A percentile compares a stretch with the other conserved stretches of the same genome.
Evolutionary conservation across 2,888 invertebrate genomes (phyloP).

Genomic region (Leptinotarsa peninsularis): DNA sequence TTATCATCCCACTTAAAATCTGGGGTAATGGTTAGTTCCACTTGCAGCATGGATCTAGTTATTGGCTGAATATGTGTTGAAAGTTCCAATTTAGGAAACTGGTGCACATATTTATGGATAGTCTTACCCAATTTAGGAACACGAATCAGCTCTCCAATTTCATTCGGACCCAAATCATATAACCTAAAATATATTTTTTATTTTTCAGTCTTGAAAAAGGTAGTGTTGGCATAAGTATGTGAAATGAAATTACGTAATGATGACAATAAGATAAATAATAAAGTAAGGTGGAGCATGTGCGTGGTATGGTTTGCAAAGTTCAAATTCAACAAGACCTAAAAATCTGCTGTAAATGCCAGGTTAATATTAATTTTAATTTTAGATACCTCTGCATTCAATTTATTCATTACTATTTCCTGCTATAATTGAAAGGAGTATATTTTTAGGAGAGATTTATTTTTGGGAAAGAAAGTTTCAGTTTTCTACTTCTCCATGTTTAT

Average conservation of each 20-base stretch:
- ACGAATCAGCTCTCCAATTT: constrained; percentile 93
- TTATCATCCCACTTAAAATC: constrained; percentile 99
- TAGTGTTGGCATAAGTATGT: too few relatives aligned
- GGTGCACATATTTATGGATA: constrained; percentile 95
- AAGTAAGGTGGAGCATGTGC: too few relatives aligned
- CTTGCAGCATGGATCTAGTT: constrained; percentile 90
- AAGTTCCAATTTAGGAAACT: constrained; percentile 95
- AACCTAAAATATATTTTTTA: constrained; percentile 64
- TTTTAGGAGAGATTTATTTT: too few relatives aligned
- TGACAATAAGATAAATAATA: too few relatives aligned
- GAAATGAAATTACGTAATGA: background rate
- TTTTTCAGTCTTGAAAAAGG: background rate
- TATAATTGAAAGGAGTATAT: too few relatives aligned
- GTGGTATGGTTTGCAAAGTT: too few relatives aligned
- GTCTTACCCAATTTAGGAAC: constrained; percentile 94
- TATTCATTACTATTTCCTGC: background rate
- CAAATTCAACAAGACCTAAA: too few relatives aligned
- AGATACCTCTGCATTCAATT: background rate
- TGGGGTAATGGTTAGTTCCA: constrained; percentile 96
- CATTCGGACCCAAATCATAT: constrained; percentile 96
- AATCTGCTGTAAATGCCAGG: too few relatives aligned
- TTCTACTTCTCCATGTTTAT: too few relatives aligned
- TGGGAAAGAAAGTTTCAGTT: too few relatives aligned
- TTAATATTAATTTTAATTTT: too few relatives aligned
- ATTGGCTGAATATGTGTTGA: constrained; percentile 98